Conservation (phyloP, 1,140 invertebrate species). For the Leptinotarsa undecemlineata region DNA sequence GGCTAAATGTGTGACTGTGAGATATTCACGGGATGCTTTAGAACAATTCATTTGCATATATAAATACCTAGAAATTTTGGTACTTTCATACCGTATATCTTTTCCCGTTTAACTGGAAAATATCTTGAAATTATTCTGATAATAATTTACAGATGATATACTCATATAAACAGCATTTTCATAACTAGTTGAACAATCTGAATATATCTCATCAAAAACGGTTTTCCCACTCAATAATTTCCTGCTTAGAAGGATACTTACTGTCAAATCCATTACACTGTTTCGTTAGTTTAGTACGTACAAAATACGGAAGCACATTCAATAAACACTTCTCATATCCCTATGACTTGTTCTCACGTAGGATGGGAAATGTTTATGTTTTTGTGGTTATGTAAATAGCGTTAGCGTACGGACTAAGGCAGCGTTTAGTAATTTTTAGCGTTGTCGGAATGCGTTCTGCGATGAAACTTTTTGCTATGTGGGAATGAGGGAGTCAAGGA, state of each 20-base stretch:
- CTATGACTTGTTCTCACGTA: slow-evolving; percentile 19
- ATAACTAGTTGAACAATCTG: neutral
- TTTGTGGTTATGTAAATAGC: slow-evolving; percentile 33
- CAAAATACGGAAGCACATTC: slow-evolving; percentile 9
- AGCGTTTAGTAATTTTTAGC: slow-evolving; percentile 23
- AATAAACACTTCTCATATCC: slow-evolving; percentile 15
- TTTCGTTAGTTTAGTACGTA: neutral
- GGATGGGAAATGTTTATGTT: slow-evolving; percentile 23
- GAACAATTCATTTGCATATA: too few relatives aligned
- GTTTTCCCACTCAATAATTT: slow-evolving; percentile 8
- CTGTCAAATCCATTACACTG: neutral
- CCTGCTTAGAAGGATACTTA: neutral
- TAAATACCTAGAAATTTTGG: too few relatives aligned
- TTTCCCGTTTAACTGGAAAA: too few relatives aligned
- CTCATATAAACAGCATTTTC: neutral
- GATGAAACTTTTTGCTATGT: slow-evolving; percentile 18
- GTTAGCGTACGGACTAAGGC: slow-evolving; percentile 12
- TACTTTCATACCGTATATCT: too few relatives aligned
- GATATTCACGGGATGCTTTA: too few relatives aligned
- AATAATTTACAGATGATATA: neutral
- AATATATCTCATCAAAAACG: neutral
- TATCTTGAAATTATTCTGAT: neutral
- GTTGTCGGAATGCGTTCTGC: slow-evolving; percentile 27
- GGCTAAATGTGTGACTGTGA: too few relatives aligned
- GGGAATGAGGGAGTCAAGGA: slow-evolving; percentile 29